Percentiles rank a stretch among this genome's conserved stretches.
Conservation (phyloP, 2,888 invertebrate species). For the Diloba caeruleocephala region DNA sequence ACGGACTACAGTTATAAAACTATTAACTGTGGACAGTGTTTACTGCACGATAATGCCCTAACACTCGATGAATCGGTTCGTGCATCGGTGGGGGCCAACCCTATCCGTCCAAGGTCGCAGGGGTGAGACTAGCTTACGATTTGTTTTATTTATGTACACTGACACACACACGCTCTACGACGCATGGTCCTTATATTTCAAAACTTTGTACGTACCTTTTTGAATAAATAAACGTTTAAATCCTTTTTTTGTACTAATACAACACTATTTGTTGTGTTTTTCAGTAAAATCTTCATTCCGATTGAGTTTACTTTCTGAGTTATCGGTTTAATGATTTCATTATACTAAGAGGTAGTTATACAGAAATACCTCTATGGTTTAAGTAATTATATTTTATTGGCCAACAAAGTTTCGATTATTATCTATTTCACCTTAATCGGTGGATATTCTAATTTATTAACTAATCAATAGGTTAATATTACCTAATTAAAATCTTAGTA, state of each 20-base stretch:
- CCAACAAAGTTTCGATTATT: conserved; percentile 7
- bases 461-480: not conserved
- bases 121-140: conserved; percentile 66
- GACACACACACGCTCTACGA: conserved; percentile 53
- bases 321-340: conserved; percentile 21
- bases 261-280: conserved; percentile 40
- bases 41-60: conserved; percentile 60
- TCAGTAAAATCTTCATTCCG: conserved; percentile 27
- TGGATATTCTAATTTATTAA: not conserved
- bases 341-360: not conserved
- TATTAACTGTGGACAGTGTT: conserved; percentile 51
- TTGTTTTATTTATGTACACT: conserved; percentile 51
- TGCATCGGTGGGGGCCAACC: conserved; percentile 72
- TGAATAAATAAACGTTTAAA: conserved; percentile 55
- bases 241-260: conserved; percentile 46
- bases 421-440: not conserved
- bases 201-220: conserved; percentile 46
- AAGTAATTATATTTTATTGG: conserved; percentile 2
- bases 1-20: conserved; percentile 49
- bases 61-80: conserved; percentile 58
- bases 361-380: too few species aligned
- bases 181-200: conserved; percentile 50
- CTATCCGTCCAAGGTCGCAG: conserved; percentile 75
- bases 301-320: conserved; percentile 18
- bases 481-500: too few species aligned